Conservation (phyloP, 1,140 invertebrate genomes). For the Chelonus insularis region DNA sequence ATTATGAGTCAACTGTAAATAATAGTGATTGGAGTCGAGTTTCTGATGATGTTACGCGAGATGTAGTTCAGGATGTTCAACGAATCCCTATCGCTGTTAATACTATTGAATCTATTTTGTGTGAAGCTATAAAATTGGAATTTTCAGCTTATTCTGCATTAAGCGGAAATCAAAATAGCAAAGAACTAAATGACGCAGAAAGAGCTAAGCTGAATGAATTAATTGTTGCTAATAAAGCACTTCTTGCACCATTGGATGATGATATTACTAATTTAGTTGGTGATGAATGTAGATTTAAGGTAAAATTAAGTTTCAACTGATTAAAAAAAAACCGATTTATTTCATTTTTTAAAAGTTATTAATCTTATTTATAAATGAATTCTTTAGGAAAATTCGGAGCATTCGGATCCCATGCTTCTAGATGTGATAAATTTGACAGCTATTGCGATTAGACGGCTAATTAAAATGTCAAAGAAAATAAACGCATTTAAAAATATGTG, state of each 20-base stretch:
- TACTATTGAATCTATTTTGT: slow-evolving; percentile 79
- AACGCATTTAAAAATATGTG: slow-evolving; percentile 87
- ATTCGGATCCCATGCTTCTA: slow-evolving; percentile 73
- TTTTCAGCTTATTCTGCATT: slow-evolving; percentile 71
- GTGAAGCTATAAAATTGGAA: slow-evolving; percentile 81
- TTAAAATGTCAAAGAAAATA: slow-evolving; percentile 91
- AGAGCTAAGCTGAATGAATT: slow-evolving; percentile 80
- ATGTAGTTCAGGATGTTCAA: slow-evolving; percentile 69
- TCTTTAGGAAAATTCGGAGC: slow-evolving; percentile 61
- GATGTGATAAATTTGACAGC: slow-evolving; percentile 90
- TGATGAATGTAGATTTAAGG: slow-evolving; percentile 66
- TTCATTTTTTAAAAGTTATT: background rate
- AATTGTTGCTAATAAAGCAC: slow-evolving; percentile 79
- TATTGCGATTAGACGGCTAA: slow-evolving; percentile 83
- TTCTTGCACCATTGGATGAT: slow-evolving; percentile 79
- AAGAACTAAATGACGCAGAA: slow-evolving; percentile 80
- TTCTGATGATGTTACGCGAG: slow-evolving; percentile 60
- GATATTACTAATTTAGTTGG: slow-evolving; percentile 71
- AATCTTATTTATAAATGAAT: too few relatives aligned
- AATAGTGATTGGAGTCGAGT: slow-evolving; percentile 28
- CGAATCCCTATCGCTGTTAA: slow-evolving; percentile 58
- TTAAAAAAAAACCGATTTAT: too few relatives aligned
- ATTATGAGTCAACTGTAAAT: slow-evolving; percentile 14
- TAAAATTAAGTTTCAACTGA: too few relatives aligned
- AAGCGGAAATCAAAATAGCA: slow-evolving; percentile 64